These are phyloP conservation scores for Thecocarcelia acutangulata DNA, from an alignment of 2,888 invertebrate species.

Conservation along the genomic window DNA sequence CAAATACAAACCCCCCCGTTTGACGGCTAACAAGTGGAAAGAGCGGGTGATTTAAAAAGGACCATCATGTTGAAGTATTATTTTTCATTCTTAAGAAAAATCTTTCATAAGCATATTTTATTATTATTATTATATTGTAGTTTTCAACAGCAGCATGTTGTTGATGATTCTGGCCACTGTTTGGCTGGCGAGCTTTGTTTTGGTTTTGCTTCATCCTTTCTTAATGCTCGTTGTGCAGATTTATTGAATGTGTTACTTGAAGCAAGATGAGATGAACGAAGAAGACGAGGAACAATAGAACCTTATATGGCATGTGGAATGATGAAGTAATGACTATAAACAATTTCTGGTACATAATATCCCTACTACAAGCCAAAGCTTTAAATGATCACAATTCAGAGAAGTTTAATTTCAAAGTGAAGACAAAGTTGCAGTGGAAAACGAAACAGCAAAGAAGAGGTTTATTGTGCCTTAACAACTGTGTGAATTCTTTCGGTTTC, in stretches of 20 bases:
- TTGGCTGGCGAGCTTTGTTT: constrained; percentile 24
- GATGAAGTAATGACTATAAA: constrained; percentile 61
- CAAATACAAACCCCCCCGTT: constrained; percentile 17
- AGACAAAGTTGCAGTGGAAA: constrained; percentile 8
- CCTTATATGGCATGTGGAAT: constrained; percentile 60
- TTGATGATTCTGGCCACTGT: constrained; percentile 35
- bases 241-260: constrained; percentile 50
- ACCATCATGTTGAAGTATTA: constrained; percentile 35
- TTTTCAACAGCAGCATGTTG: constrained; percentile 21
- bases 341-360: constrained; percentile 24
- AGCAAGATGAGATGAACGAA: not conserved
- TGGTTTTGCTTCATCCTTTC: constrained; percentile 47
- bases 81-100: constrained; percentile 62
- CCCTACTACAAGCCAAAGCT: constrained; percentile 2
- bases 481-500: constrained; percentile 67
- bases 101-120: constrained; percentile 64
- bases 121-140: no score
- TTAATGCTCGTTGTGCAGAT: constrained; percentile 41
- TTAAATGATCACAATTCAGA: constrained; percentile 30
- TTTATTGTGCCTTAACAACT: constrained; percentile 52
- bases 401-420: not conserved
- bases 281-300: constrained; percentile 19
- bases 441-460: not conserved
- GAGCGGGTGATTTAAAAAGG: constrained; percentile 44
- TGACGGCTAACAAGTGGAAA: constrained; percentile 16